Conservation (phyloP, 2,113 vertebrate species). For the Capra hircus region DNA sequence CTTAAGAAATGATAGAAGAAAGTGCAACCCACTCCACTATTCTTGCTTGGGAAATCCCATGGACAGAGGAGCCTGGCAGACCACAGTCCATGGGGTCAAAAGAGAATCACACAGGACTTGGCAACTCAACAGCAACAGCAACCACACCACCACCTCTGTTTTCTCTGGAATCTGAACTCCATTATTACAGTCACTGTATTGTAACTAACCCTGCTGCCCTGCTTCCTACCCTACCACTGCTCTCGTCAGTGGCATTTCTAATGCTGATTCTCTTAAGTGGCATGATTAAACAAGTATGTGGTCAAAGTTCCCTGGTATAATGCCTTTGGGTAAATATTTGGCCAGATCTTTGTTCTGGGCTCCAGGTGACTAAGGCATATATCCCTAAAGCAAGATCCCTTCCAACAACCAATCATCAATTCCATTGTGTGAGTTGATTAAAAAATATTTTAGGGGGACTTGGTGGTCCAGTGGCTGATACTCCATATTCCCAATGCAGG, state of each 20-base stretch:
- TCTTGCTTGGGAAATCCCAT: not conserved
- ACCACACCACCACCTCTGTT: not conserved
- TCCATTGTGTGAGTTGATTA: not conserved
- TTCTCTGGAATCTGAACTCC: not conserved
- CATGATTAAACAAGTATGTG: not conserved
- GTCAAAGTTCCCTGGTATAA: not conserved
- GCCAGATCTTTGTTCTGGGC: not conserved
- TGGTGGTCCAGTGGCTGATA: not conserved
- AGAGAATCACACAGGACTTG: not conserved
- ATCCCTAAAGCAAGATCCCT: not conserved
- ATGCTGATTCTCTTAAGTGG: not conserved
- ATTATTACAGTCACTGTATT: not conserved
- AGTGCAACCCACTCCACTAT: not conserved
- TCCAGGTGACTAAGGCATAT: not conserved
- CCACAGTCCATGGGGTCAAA: not conserved
- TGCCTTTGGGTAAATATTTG: not conserved
- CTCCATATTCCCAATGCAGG: not conserved
- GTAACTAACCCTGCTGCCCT: not conserved
- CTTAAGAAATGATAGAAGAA: not conserved
- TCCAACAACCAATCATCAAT: not conserved
- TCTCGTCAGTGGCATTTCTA: not conserved
- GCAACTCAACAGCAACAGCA: not conserved
- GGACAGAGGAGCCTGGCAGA: not conserved
- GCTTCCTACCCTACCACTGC: not conserved
- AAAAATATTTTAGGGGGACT: not conserved